A percentile compares a stretch with the other conserved stretches of the same genome.
Evolutionary conservation across 2,888 invertebrate genomes (phyloP).

Genomic region (Helleia helle): DNA sequence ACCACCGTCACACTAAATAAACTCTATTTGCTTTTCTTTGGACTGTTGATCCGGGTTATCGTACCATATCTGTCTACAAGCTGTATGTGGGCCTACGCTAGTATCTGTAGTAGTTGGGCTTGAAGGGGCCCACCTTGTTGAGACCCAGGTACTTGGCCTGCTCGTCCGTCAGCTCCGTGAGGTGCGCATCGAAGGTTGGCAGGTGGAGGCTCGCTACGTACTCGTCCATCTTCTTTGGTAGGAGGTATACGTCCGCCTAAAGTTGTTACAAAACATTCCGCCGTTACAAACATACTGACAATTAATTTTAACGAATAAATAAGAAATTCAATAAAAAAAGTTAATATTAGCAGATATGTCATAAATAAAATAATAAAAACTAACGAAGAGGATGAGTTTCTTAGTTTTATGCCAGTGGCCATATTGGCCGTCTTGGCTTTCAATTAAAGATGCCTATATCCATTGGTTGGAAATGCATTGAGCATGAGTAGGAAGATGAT

Average conservation of each 20-base stretch:
- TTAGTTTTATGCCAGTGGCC: too few species aligned
- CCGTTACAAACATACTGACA: too few species aligned
- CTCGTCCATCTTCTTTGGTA: conserved; percentile 99
- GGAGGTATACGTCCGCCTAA: conserved; percentile 92
- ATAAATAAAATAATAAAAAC: too few species aligned
- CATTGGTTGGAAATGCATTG: too few species aligned
- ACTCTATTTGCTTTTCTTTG: not conserved
- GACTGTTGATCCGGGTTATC: conserved; percentile 1
- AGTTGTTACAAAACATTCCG: not conserved
- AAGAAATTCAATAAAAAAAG: too few species aligned
- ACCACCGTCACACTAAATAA: too few species aligned
- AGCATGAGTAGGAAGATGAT: too few species aligned
- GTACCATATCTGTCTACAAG: conserved; percentile 6
- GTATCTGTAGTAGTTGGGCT: conserved; percentile 98
- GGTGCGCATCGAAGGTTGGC: conserved; percentile 97
- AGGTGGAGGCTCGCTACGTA: conserved; percentile 98
- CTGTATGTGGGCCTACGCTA: conserved; percentile 30
- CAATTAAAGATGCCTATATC: too few species aligned
- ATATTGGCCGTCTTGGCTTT: too few species aligned
- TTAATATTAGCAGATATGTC: too few species aligned
- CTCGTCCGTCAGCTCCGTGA: conserved; percentile 96
- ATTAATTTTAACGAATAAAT: too few species aligned
- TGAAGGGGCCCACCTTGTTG: conserved; percentile 98
- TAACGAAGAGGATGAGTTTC: too few species aligned
- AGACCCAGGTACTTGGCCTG: conserved; percentile 98